phyloP scores from a whole-genome alignment of 2,797 vertebrate species.

The Siniperca undulata region DNA sequence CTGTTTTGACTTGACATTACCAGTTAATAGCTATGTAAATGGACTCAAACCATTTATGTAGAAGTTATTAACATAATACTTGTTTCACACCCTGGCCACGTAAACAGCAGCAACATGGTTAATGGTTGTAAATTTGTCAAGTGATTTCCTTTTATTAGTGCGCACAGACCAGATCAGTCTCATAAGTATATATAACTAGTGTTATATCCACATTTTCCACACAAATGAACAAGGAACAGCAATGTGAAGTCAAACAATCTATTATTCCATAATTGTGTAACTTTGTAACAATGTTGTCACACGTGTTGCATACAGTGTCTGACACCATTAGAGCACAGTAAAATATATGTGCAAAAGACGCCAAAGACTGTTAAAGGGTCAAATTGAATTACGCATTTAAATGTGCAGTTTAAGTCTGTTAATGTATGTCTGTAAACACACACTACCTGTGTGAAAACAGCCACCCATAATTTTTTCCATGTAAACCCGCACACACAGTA shows the following conservation, averaged over 20 bases:
- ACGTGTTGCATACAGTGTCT: too few relatives aligned
- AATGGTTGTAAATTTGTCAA: constrained; percentile 45
- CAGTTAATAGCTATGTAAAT: constrained; percentile 64
- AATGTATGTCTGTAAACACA: neutral
- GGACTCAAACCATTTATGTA: constrained; percentile 35
- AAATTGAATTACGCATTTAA: neutral
- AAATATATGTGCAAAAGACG: neutral
- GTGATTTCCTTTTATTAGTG: constrained; percentile 30
- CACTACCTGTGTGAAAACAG: neutral
- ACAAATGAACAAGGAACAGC: constrained; percentile 16
- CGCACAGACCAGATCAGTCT: constrained; percentile 25
- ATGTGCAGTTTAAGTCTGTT: neutral
- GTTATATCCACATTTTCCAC: neutral
- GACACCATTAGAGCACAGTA: neutral
- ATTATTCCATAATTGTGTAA: neutral
- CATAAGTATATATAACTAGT: neutral
- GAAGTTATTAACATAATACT: constrained; percentile 46
- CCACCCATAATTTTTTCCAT: neutral
- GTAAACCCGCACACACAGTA: neutral
- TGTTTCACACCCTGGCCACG: constrained; percentile 38
- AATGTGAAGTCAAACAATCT: constrained; percentile 1
- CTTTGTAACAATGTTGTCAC: neutral
- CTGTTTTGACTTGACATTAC: constrained; percentile 60
- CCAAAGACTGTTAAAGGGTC: neutral
- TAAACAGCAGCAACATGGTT: constrained; percentile 42